Evolutionary conservation across 1,140 invertebrate species (phyloP), one percentile per base, ranked within the genome.

Genomic region (Dendroctonus valens): DNA sequence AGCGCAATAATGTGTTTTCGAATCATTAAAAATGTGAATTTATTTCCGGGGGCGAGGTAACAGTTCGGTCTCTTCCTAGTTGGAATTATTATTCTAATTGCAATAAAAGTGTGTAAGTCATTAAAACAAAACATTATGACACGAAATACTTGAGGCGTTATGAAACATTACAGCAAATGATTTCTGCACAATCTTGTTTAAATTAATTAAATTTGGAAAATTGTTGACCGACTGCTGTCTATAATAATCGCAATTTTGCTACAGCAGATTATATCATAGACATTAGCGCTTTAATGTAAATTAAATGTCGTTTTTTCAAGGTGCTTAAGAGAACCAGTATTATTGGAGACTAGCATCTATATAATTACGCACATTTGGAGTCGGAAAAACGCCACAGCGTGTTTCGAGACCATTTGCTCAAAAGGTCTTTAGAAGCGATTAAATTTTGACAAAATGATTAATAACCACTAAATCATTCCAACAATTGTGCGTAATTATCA

Each of bases 371-470:
- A 62, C 44, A 66, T 69, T 59, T 61, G 46, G 60, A 66, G 48
- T 66, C 59, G 50, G 59, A 55, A 68, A 67, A 68, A 68, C 53
- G 42, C 53, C 39, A 63, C 53, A 42, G 40, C 58, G 60, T 60
- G 59, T 61, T 44, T 57, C 59, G 59, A 46, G 57, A 65, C 57
- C 62, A 60, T 69, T 66, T 69, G 63, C 60, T 69, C 59, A 51
- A 69, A 66, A 66, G 65, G 63, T 69, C 68, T 70, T 70, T 64
- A 70, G 15, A 57, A 54, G 60, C 69, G 65, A 70, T 70, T 70
- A 70, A 67, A 67, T 70, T 70, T 70, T 70, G 65, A 70, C 69
- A 70, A 70, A 67, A 70, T 70, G 69, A 70, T 70, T 70, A 70
- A 70, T 70, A 49, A 65, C 58, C 69, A 51, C 44, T 65, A 70